phyloP scores from a whole-genome alignment of 2,797 vertebrate genomes.

The Onychomys leucogaster region DNA sequence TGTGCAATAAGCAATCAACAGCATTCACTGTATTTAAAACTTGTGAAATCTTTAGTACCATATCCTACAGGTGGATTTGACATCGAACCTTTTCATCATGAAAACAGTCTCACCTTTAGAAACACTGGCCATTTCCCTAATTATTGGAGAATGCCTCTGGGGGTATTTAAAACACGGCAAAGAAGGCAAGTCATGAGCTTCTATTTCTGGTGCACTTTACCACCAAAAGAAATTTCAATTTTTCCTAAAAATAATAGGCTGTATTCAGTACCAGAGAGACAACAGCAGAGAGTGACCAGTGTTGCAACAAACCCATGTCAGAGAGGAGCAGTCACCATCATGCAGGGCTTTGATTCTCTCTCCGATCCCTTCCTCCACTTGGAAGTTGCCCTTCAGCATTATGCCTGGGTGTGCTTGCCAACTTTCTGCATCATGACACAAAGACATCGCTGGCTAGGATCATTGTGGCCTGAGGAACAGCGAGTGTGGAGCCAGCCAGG shows the following conservation, averaged over 20 bases:
- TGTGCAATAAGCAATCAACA: not conserved
- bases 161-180: constrained; percentile 49
- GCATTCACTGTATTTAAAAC: not conserved
- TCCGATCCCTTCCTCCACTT: constrained; percentile 17
- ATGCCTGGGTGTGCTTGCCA: constrained; percentile 42
- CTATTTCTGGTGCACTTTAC: constrained; percentile 59
- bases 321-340: constrained; percentile 18
- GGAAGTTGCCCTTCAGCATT: constrained; percentile 64
- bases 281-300: constrained; percentile 70
- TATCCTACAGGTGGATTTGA: not conserved
- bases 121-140: constrained; percentile 9
- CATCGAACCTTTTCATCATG: constrained; percentile 20
- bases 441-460: constrained; percentile 71
- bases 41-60: not conserved
- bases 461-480: constrained; percentile 39
- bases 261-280: constrained; percentile 56
- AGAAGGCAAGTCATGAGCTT: constrained; percentile 30
- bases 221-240: constrained; percentile 68
- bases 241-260: constrained; percentile 56
- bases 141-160: constrained; percentile 6
- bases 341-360: constrained; percentile 1
- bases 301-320: not conserved
- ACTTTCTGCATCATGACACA: constrained; percentile 70
- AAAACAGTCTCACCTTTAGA: constrained; percentile 33
- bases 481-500: constrained; percentile 49